phyloP scores from a whole-genome alignment of 1,140 invertebrate species.

The Globodera ellingtonae region DNA sequence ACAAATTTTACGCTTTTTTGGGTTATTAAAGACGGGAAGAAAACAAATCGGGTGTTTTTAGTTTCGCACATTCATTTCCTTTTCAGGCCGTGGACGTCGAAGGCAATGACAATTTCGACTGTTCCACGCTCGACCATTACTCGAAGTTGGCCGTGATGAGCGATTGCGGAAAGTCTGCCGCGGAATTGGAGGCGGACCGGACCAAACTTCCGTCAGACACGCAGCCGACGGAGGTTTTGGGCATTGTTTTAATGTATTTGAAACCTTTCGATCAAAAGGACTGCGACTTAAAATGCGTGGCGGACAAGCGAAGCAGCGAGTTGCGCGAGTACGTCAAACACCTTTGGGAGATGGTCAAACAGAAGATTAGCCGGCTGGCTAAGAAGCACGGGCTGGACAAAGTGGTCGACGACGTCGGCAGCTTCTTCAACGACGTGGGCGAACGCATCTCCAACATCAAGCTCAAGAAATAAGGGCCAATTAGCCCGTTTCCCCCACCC shows the following conservation, averaged over 20 bases:
- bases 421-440: constrained; percentile 21
- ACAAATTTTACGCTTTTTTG: too few relatives aligned
- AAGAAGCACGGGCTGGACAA: constrained; percentile 31
- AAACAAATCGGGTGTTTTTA: too few relatives aligned
- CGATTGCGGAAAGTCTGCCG: constrained; percentile 38
- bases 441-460: constrained; percentile 8
- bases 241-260: neutral
- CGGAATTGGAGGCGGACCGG: constrained; percentile 30
- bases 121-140: constrained; percentile 44
- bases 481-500: neutral
- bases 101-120: constrained; percentile 49
- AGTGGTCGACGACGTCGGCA: constrained; percentile 20
- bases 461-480: constrained; percentile 1
- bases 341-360: constrained; percentile 47
- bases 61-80: too few relatives aligned
- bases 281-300: constrained; percentile 45
- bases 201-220: constrained; percentile 23
- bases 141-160: constrained; percentile 39
- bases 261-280: constrained; percentile 25
- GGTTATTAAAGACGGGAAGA: too few relatives aligned
- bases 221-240: constrained; percentile 39
- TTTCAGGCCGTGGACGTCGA: constrained; percentile 49
- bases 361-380: constrained; percentile 33
- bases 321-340: constrained; percentile 44
- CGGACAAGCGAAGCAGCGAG: constrained; percentile 26